Conservation (phyloP, 2,888 invertebrate genomes). For the Papilio gigon region DNA sequence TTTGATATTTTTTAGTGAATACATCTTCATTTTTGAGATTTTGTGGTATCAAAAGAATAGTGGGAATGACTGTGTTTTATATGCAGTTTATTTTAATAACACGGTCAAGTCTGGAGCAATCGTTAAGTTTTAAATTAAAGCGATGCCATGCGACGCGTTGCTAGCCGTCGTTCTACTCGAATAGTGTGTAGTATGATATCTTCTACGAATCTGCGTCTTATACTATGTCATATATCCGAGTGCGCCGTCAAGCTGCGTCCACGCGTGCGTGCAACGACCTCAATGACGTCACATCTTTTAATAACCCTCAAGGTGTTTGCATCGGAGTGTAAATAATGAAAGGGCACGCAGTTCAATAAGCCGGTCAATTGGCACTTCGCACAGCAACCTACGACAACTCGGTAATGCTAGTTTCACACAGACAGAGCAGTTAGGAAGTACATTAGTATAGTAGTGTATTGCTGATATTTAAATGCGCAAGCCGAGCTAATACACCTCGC, state of each 20-base stretch:
- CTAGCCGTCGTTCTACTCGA: background rate
- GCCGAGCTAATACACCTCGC: background rate
- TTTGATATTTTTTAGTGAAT: background rate
- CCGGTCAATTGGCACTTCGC: slow-evolving; percentile 20
- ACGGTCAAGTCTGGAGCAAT: too few relatives aligned
- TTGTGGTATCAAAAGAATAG: too few relatives aligned
- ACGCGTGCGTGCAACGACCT: background rate
- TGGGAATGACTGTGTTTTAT: too few relatives aligned
- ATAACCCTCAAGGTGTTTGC: slow-evolving; percentile 14
- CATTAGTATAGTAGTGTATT: background rate
- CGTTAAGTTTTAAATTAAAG: background rate
- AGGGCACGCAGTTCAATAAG: slow-evolving; percentile 20
- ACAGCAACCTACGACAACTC: background rate
- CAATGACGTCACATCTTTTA: slow-evolving; percentile 17
- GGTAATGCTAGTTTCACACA: background rate
- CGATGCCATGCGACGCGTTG: background rate
- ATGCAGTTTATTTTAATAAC: too few relatives aligned
- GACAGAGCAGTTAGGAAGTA: background rate
- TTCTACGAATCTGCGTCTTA: background rate
- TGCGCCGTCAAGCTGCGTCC: background rate
- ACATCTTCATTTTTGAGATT: background rate
- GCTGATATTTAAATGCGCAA: background rate
- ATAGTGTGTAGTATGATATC: background rate
- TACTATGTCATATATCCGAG: background rate
- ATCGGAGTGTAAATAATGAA: slow-evolving; percentile 19